Conservation (phyloP, 2,888 invertebrate genomes). For the Aleiodes leptofemur region DNA sequence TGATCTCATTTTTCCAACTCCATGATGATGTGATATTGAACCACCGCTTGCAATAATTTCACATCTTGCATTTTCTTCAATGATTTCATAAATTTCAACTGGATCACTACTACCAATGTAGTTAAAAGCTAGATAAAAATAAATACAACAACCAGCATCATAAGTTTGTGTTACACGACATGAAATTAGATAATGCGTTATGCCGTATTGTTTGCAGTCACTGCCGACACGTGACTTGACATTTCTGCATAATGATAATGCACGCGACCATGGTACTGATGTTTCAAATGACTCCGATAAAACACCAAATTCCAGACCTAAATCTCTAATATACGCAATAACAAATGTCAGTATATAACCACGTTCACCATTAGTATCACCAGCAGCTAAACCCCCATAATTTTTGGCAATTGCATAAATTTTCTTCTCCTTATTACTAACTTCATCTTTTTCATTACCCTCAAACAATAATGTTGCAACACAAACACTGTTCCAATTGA, state of each 20-base stretch:
- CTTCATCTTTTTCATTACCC: constrained; percentile 83
- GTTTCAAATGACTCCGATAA: constrained; percentile 99
- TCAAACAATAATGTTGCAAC: constrained; percentile 97
- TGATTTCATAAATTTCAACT: constrained; percentile 87
- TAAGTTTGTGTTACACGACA: constrained; percentile 97
- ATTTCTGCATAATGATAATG: constrained; percentile 88
- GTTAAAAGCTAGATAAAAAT: constrained; percentile 94
- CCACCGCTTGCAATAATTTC: constrained; percentile 94
- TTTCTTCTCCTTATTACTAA: constrained; percentile 84
- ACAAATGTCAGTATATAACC: constrained; percentile 98
- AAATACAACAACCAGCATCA: constrained; percentile 97
- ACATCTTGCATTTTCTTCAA: constrained; percentile 92
- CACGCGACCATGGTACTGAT: constrained; percentile 97
- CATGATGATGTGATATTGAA: constrained; percentile 97
- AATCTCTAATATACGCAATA: constrained; percentile 97
- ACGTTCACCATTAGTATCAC: constrained; percentile 94
- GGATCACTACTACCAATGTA: constrained; percentile 81
- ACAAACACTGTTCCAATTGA: constrained; percentile 87
- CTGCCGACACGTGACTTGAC: constrained; percentile 87
- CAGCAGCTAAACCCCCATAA: constrained; percentile 91
- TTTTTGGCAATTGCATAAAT: constrained; percentile 87
- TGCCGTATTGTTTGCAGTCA: constrained; percentile 80
- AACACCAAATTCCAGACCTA: constrained; percentile 90
- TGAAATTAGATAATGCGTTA: constrained; percentile 83
- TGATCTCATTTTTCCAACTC: constrained; percentile 94